A percentile compares a stretch with the other conserved stretches of the same genome.
phyloP scores from a whole-genome alignment of 2,113 vertebrate genomes.

The Cynopterus brachyotis region DNA sequence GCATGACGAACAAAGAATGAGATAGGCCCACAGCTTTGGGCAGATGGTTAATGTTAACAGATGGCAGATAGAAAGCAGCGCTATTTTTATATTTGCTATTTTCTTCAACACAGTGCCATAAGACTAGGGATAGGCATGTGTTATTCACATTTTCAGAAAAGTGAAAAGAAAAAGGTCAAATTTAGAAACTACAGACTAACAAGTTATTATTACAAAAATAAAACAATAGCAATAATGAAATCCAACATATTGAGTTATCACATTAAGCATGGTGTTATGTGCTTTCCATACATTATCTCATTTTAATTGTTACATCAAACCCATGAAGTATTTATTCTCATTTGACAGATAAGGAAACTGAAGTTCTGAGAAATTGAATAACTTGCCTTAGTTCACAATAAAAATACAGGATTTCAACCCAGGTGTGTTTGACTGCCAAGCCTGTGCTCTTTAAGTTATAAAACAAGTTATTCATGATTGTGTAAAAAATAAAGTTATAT shows the following conservation, averaged over 20 bases:
- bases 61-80: neutral
- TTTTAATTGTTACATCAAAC: neutral
- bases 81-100: conserved; percentile 35
- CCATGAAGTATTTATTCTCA: neutral
- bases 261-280: neutral
- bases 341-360: neutral
- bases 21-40: neutral
- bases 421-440: neutral
- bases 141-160: conserved; percentile 38
- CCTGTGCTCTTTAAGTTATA: neutral
- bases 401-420: neutral
- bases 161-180: neutral
- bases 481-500: neutral
- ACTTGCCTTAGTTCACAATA: neutral
- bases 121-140: neutral
- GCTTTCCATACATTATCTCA: neutral
- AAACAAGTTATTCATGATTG: neutral
- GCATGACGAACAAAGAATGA: neutral
- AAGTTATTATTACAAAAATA: neutral
- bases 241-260: neutral
- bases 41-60: conserved; percentile 47
- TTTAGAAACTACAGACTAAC: neutral
- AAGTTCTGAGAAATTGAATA: neutral
- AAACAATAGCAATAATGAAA: neutral
- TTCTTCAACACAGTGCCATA: neutral